Conservation (phyloP, 2,888 invertebrate species). For the Empis livida region DNA sequence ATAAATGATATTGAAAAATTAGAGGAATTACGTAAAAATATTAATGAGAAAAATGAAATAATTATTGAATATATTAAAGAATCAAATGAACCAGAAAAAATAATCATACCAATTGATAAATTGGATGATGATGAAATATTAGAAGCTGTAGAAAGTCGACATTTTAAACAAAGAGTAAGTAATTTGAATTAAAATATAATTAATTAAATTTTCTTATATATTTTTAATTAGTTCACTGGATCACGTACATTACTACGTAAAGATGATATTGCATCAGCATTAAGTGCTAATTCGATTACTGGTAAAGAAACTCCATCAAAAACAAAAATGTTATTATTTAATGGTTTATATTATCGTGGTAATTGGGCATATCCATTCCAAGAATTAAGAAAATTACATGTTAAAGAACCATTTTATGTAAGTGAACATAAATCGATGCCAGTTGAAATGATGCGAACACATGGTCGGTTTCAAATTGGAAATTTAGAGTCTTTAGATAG, state of each 20-base stretch:
- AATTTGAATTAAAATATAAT: neutral
- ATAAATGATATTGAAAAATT: conserved; percentile 42
- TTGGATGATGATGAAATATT: conserved; percentile 42
- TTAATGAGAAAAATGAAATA: conserved; percentile 20
- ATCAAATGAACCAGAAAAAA: conserved; percentile 42
- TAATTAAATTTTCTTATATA: neutral
- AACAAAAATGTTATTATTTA: conserved; percentile 56
- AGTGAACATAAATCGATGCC: conserved; percentile 46
- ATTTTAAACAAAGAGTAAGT: conserved; percentile 11
- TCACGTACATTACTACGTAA: conserved; percentile 40
- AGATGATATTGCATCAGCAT: conserved; percentile 43
- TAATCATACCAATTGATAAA: conserved; percentile 39
- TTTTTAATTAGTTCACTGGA: conserved; percentile 14
- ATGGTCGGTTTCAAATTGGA: conserved; percentile 47
- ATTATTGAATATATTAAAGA: conserved; percentile 37
- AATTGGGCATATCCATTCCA: conserved; percentile 59
- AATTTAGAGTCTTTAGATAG: conserved; percentile 49
- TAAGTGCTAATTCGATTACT: conserved; percentile 49
- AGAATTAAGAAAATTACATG: conserved; percentile 24
- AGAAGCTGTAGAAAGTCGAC: conserved; percentile 43
- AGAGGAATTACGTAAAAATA: conserved; percentile 39
- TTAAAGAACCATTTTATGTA: conserved; percentile 47
- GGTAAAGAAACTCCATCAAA: conserved; percentile 30
- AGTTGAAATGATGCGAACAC: conserved; percentile 54
- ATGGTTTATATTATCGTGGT: conserved; percentile 68